These are phyloP conservation scores for Mustela lutreola DNA, from an alignment of 2,113 vertebrate genomes.

Conservation along the genomic window DNA sequence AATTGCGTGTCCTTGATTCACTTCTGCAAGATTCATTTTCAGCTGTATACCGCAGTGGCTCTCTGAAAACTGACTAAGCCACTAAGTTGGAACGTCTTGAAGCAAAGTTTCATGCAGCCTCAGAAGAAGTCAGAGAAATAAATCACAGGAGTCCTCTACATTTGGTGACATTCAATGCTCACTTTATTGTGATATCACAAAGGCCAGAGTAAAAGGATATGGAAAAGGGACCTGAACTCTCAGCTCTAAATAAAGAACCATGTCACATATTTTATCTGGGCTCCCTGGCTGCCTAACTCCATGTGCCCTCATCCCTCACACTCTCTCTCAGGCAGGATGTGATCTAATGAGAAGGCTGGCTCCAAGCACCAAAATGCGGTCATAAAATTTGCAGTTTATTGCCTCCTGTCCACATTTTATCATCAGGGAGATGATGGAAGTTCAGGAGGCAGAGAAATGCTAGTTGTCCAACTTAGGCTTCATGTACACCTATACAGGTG, in stretches of 20 bases:
- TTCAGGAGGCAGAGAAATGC: not conserved
- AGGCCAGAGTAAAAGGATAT: not conserved
- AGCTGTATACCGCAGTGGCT: not conserved
- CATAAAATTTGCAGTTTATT: not conserved
- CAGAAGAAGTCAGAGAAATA: not conserved
- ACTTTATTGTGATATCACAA: not conserved
- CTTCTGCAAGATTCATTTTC: not conserved
- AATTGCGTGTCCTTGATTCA: not conserved
- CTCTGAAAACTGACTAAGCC: constrained; percentile 10
- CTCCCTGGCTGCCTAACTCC: not conserved
- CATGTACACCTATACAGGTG: not conserved
- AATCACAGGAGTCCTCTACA: not conserved
- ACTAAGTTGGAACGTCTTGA: not conserved
- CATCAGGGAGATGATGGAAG: not conserved
- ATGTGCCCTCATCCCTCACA: not conserved
- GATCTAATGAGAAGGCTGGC: not conserved
- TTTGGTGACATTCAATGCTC: not conserved
- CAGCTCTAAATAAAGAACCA: not conserved
- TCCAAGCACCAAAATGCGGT: not conserved
- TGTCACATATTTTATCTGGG: not conserved
- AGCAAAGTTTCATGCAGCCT: not conserved
- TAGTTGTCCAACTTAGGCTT: not conserved
- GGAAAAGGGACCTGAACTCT: not conserved
- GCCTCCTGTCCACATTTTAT: not conserved
- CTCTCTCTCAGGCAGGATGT: not conserved